Percentiles rank a stretch among this genome's conserved stretches.
Conservation (phyloP, 2,888 invertebrate species). For the Therioaphis trifolii region DNA sequence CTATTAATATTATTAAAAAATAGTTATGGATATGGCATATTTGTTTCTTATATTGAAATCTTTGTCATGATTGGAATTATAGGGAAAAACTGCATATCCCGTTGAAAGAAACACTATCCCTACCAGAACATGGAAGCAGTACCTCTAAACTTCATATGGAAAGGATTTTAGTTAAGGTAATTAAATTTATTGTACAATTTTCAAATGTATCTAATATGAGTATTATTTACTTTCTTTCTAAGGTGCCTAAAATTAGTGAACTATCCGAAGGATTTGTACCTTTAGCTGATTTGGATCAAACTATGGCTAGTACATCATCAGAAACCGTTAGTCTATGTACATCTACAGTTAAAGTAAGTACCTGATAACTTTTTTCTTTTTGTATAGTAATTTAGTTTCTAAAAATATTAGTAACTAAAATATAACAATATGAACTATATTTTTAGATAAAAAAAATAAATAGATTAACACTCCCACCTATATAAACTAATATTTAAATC, state of each 20-base stretch:
- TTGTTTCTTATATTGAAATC: not conserved
- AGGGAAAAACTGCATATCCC: not conserved
- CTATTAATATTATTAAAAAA: constrained; percentile 9
- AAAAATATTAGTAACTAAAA: too few relatives aligned
- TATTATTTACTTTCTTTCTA: constrained; percentile 1
- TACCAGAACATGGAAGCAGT: not conserved
- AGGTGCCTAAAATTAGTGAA: not conserved
- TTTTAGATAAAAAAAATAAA: too few relatives aligned
- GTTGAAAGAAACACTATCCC: not conserved
- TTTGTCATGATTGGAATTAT: not conserved
- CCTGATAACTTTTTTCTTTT: not conserved
- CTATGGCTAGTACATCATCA: not conserved
- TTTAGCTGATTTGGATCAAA: not conserved
- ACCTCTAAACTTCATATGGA: not conserved
- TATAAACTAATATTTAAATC: too few relatives aligned
- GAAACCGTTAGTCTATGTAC: not conserved
- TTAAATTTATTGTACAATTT: constrained; percentile 9
- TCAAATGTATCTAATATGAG: not conserved
- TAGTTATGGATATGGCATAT: constrained; percentile 12
- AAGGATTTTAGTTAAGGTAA: constrained; percentile 8
- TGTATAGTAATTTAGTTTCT: not conserved
- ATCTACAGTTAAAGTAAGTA: not conserved
- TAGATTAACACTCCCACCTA: too few relatives aligned
- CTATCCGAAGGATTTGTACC: not conserved
- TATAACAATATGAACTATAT: too few relatives aligned